Evolutionary conservation across 2,113 vertebrate genomes (phyloP).

Genomic region (Spermophilus dauricus): DNA sequence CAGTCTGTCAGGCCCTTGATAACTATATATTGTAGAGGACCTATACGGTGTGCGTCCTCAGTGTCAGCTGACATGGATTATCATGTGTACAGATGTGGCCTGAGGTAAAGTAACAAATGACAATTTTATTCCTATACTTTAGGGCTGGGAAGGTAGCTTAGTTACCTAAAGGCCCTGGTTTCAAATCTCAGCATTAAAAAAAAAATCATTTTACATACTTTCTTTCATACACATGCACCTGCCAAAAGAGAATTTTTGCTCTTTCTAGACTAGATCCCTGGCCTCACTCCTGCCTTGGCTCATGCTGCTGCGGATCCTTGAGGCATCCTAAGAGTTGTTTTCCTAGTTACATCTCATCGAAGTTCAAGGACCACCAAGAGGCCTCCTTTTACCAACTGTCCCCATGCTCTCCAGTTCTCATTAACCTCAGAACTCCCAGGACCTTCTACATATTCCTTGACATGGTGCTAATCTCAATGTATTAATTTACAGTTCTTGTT

Average conservation of each 20-base stretch:
- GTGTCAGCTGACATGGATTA: background rate
- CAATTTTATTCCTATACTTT: background rate
- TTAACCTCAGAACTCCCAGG: background rate
- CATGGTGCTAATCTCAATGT: background rate
- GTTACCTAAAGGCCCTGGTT: background rate
- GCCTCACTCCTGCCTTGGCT: background rate
- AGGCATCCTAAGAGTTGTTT: background rate
- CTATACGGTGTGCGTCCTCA: background rate
- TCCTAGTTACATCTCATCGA: background rate
- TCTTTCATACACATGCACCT: background rate
- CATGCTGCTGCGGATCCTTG: background rate
- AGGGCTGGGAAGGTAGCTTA: background rate
- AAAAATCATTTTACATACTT: background rate
- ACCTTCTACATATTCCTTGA: background rate
- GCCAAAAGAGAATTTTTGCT: background rate
- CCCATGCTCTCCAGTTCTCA: background rate
- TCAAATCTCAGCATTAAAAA: background rate
- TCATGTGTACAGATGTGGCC: background rate
- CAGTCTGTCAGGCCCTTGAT: background rate
- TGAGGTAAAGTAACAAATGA: background rate
- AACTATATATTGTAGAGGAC: background rate
- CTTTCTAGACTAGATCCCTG: background rate
- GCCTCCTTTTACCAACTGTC: background rate
- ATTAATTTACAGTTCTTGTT: background rate
- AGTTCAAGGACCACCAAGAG: background rate